Evolutionary conservation across 2,113 vertebrate genomes (phyloP).

Genomic region (Trogon melanurus): DNA sequence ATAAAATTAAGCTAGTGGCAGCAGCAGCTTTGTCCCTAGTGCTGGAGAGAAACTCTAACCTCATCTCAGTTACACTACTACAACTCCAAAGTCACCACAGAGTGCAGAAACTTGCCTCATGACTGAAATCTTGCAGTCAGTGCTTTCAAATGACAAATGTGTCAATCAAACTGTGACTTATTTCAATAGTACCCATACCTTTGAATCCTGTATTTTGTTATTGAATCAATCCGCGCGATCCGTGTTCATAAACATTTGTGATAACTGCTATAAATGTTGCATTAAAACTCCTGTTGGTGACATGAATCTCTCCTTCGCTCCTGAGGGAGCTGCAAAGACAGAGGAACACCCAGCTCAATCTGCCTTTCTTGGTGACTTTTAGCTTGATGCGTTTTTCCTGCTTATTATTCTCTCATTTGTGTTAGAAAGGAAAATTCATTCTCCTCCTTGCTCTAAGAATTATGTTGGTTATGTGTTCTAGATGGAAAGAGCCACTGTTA

Average conservation of each 20-base stretch:
- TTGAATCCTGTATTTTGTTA: background rate
- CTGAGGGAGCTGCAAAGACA: background rate
- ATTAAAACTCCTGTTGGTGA: background rate
- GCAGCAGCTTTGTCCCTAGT: background rate
- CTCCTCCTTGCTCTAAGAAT: background rate
- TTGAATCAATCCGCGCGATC: background rate
- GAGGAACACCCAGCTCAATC: background rate
- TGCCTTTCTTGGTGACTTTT: background rate
- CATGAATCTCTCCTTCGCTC: background rate
- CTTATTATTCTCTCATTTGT: background rate
- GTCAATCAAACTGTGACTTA: background rate
- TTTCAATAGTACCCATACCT: background rate
- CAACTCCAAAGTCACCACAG: background rate
- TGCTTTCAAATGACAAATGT: background rate
- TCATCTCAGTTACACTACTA: background rate
- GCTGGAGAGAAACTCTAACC: background rate
- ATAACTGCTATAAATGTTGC: background rate
- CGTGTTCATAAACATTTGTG: background rate
- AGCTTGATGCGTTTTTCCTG: background rate
- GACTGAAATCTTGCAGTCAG: background rate
- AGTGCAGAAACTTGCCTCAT: background rate
- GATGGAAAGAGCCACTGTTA: background rate
- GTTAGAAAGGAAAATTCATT: background rate
- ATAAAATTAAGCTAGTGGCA: background rate
- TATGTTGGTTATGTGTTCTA: background rate